Evolutionary conservation across 37 sponge, comb jelly and placozoan genomes (phyloP), one percentile per base, ranked within the genome.

Genomic region (Ianthella basta): DNA sequence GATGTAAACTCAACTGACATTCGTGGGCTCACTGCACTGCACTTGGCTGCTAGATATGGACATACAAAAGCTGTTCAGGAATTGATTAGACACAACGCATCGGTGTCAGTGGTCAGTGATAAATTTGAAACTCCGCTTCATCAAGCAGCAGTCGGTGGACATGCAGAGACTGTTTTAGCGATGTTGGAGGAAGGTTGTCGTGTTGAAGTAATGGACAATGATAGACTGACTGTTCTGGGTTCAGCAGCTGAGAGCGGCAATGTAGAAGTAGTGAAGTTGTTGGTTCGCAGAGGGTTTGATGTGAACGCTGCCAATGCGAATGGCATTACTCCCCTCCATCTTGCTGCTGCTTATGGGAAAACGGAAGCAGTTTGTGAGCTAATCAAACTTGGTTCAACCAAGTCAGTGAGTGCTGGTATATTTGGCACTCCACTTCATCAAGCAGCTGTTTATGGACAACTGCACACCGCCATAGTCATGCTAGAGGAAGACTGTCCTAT

Each of bases 361-460:
- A 34, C 38, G 18, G 41, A 37, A 38, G 73, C 39, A 38, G 19
- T 37, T 14, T 20, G 8, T 72, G 73, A 72, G 30, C 30, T 72
- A 21, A 33, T 72, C 19, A 6, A 37, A 8, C 10, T 12, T 20
- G 73, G 73, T 34, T 37, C 73, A 13, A 33, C 32, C 13, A 72
- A 72, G 41, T 37, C 23, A 37, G 39, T 72, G 5, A 19, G 8
- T 8, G 39, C 39, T 32, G 39, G 38, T 12, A 34, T 21, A 38
- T 72, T 13, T 72, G 73, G 73, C 30, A 72, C 73, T 30, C 38
- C 73, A 34, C 73, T 72, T 72, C 73, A 72, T 33, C 73, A 72
- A 32, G 73, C 73, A 33, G 37, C 73, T 19, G 36, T 15, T 72
- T 20, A 37, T 8, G 73, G 73, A 8, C 73, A 72, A 13, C 19